phyloP scores from a whole-genome alignment of 2,888 invertebrate genomes.

The Alloscopus bannaensis region DNA sequence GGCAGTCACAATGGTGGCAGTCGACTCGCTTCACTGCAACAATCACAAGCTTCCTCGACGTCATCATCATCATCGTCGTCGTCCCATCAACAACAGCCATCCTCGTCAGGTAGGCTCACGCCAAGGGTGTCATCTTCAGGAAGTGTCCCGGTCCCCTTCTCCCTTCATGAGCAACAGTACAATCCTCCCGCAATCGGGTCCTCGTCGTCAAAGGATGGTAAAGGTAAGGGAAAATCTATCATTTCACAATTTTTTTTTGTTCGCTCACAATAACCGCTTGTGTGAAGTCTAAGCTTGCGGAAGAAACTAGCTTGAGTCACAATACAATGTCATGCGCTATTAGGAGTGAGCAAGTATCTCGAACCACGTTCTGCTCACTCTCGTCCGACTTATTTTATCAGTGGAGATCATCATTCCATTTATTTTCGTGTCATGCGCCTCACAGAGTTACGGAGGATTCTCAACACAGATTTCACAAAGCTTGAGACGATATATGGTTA shows the following conservation, averaged over 20 bases:
- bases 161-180: constrained; percentile 25
- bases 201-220: constrained; percentile 63
- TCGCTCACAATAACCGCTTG: too few species aligned
- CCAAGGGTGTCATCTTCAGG: constrained; percentile 3
- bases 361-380: constrained; percentile 2
- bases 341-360: too few species aligned
- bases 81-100: constrained; percentile 41
- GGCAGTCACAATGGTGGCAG: constrained; percentile 7
- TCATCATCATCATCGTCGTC: constrained; percentile 35
- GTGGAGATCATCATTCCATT: background rate
- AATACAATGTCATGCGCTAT: too few species aligned
- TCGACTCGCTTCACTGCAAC: background rate
- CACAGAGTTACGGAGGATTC: too few species aligned
- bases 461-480: too few species aligned
- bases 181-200: constrained; percentile 7
- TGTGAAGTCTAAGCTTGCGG: too few species aligned
- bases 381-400: background rate
- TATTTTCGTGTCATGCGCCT: too few species aligned
- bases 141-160: constrained; percentile 21
- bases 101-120: constrained; percentile 44
- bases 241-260: too few species aligned
- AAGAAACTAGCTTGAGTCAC: too few species aligned
- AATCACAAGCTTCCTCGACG: too few species aligned
- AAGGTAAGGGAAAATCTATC: constrained; percentile 61
- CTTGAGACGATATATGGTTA: too few species aligned